Base-by-base conservation (phyloP, 2,797 vertebrate species). In the Tapera naevia region DNA sequence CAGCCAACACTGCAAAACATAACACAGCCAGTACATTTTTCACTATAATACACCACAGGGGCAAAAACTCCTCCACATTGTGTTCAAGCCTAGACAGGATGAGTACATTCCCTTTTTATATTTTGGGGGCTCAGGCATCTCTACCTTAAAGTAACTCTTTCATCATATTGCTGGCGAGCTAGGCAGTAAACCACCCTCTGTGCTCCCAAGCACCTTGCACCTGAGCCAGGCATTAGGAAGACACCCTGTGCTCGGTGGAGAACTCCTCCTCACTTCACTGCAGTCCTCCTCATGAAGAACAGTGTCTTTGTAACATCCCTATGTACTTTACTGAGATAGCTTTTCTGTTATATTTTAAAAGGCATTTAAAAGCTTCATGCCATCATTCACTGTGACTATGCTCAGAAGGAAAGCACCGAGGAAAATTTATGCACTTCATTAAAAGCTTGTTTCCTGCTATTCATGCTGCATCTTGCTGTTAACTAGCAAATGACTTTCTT, bases 191-290 rank as follows among this genome's bases (percentile, higher is more conserved):
- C 3, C 46, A 75, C 27, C 6, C 46, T 27, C 61, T 13, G n/a
- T 1, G 8, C 19, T 54, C 32, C 41, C 1, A 0, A 41, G 11
- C 23, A 21, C 2, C 4, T 28, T 41, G 17, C 2, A 7, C 6
- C 27, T 12, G 33, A 73, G 13, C 11, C 32, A 48, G 28, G 23
- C 46, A 39, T 30, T 4, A 30, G 22, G 56, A 67, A 64, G 53
- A 33, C 10, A 39, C 10, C 10, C 28, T 50, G n/a, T 1, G 3
- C 41, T 45, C 2, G 0, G 24, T 15, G 18, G 12, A 39, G 48
- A 81, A 8, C 15, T 64, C 37, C 54, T 89, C 53, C 69, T 82
- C 46, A 8, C 32, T 35, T 37, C 28, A 51, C 43, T 24, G 30
- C 8, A 41, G 21, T 39, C 23, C 14, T 13, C 3, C 33, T 56